Base-by-base conservation (phyloP, 2,888 invertebrate species). In the Brenthis hecate region DNA sequence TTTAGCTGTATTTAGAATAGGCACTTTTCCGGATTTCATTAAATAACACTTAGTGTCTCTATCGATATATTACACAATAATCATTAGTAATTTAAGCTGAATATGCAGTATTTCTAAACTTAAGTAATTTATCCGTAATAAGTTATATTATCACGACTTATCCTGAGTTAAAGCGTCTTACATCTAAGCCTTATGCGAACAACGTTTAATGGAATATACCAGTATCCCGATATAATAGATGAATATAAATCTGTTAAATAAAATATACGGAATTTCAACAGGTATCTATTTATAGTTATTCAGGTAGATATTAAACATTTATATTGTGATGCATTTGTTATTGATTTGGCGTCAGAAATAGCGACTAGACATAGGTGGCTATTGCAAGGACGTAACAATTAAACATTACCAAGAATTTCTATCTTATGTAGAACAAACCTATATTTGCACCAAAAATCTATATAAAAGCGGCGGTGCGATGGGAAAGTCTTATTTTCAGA, bases 161-260 rank as follows among this genome's bases (percentile, higher is more conserved):
- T 77, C 83, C 82, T 85, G 88, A 88, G 87, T 89, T 88, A 89
- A 91, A 91, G 91, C 92, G 85, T 83, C 89, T 89, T 89, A 92
- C 14, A 72, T 65, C 73, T 74, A 74, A 67, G 54, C 32, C 70
- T 71, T 72, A 73, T 56, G 56, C 64, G 43, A 81, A 86, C 85
- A 84, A 84, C 80, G 80, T 81, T 76, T 81, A 43, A 84, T 81
- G 81, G 82, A 82, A 83, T 84, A 83, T 82, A 0, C 36, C 80
- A 54, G 68, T 72, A 74, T 81, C 77, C 82, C 76, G 79, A 80
- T 80, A 83, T 82, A 84, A 87, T 85, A 80, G 88, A 82, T 82
- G 79, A 85, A 85, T 86, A 87, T 70, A 73, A 73, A 69, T 71
- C 78, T 85, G 81, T 86, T 86, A 86, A 87, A 86, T 86, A 86